These are phyloP conservation scores for Trachemys scripta DNA, from an alignment of 2,113 vertebrate genomes.

Conservation along the genomic window DNA sequence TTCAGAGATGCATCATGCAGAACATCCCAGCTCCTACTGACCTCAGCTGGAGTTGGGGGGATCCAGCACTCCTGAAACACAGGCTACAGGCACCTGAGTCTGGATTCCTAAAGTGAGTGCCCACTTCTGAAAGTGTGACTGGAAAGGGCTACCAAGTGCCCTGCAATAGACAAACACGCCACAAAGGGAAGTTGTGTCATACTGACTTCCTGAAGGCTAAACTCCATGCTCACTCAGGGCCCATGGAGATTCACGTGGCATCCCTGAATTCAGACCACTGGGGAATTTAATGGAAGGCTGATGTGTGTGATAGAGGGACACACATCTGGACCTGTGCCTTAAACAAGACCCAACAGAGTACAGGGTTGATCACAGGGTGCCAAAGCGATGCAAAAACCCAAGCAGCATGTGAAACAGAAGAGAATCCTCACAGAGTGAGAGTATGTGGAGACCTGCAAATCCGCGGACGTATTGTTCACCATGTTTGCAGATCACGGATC, in stretches of 20 bases:
- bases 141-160: background rate
- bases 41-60: background rate
- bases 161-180: rapidly evolving
- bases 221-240: background rate
- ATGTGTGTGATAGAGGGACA: background rate
- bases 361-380: background rate
- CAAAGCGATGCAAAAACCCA: background rate
- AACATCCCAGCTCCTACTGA: background rate
- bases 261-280: rapidly evolving
- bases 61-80: background rate
- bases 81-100: background rate
- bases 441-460: background rate
- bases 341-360: background rate
- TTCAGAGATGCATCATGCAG: background rate
- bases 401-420: background rate
- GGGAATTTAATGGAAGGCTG: background rate
- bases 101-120: background rate
- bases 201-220: background rate
- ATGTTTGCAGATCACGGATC: background rate
- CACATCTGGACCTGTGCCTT: background rate
- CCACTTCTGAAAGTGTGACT: background rate
- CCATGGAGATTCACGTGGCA: rapidly evolving
- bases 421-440: background rate
- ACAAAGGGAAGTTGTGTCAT: background rate
- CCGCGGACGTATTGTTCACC: background rate